Evolutionary conservation across 2,888 invertebrate species (phyloP), one percentile per base, ranked within the genome.

Genomic region (Mythimna impura): DNA sequence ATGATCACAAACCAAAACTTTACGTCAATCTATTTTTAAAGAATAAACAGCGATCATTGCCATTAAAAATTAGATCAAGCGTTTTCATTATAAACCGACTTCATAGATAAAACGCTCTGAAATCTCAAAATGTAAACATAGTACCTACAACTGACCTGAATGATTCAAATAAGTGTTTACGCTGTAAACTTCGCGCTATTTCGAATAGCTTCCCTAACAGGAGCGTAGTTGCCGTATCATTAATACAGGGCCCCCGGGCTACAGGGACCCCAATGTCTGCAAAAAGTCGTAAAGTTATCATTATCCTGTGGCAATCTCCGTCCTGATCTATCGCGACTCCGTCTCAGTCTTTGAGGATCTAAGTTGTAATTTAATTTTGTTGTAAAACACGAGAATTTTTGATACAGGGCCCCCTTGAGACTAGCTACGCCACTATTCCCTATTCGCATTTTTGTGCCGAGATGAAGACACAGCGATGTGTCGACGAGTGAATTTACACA

Each of bases 401-500:
- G 9, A 36, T 36, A 8, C 36, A 36, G 36, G 9, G 1, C 36
- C 36, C 36, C 9, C 2, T 36, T 36, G 36, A 36, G 36, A 36
- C 36, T 9, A 36, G 36, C 36, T 36, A 36, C 36, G 36, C 36
- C 36, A 9, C 36, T 9, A 9, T 64, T 58, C 63, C 60, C 60
- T 77, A 81, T 81, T 79, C 77, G 76, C 73, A 81, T 81, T 84
- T 80, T 84, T 83, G 78, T 85, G 65, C 10, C 60, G n/a, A 81
- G 65, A 80, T 85, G 80, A 82, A 82, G 79, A 83, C 79, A 88
- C 86, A 84, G 80, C 79, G 78, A 87, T 84, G 80, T 83, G 82
- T 87, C 82, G 82, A 81, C 84, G 79, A 83, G 80, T 85, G 84
- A 87, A 88, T 89, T 89, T 88, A 89, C 87, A 85, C 85, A 85